Conservation (phyloP, 2,113 vertebrate genomes). For the Ophiodon elongatus region DNA sequence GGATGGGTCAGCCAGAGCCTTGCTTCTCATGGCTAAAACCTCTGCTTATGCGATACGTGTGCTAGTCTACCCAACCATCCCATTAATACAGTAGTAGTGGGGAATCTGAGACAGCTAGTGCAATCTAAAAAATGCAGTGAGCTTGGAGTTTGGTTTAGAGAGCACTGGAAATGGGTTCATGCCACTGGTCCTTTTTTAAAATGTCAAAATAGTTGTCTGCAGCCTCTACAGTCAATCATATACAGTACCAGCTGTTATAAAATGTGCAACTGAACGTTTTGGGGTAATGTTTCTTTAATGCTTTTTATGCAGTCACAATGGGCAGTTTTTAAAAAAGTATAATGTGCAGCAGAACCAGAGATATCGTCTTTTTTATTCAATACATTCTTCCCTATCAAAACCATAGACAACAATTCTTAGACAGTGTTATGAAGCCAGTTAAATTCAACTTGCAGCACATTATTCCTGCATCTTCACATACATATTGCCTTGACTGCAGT, state of each 20-base stretch:
- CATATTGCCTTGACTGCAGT: neutral
- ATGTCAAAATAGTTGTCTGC: conserved; percentile 85
- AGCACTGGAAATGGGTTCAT: conserved; percentile 60
- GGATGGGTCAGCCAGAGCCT: conserved; percentile 6
- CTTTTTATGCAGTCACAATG: neutral
- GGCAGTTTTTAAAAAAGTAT: neutral
- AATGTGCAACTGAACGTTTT: neutral
- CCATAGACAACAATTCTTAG: neutral
- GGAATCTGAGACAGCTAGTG: neutral
- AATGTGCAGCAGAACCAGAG: neutral
- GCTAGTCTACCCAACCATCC: neutral
- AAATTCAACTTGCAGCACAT: neutral
- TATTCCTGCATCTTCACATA: neutral
- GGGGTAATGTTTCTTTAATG: neutral
- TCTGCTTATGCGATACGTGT: neutral
- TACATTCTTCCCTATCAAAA: neutral
- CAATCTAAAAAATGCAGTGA: neutral
- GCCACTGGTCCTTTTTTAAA: conserved; percentile 10
- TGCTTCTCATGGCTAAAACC: conserved; percentile 16
- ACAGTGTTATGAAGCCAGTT: neutral
- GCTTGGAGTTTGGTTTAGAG: conserved; percentile 35
- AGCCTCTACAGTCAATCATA: conserved; percentile 85
- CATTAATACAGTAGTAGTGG: neutral
- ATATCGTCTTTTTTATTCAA: neutral
- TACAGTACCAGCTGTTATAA: neutral